Conservation (phyloP, 2,888 invertebrate genomes). For the Tenthredo amoena region DNA sequence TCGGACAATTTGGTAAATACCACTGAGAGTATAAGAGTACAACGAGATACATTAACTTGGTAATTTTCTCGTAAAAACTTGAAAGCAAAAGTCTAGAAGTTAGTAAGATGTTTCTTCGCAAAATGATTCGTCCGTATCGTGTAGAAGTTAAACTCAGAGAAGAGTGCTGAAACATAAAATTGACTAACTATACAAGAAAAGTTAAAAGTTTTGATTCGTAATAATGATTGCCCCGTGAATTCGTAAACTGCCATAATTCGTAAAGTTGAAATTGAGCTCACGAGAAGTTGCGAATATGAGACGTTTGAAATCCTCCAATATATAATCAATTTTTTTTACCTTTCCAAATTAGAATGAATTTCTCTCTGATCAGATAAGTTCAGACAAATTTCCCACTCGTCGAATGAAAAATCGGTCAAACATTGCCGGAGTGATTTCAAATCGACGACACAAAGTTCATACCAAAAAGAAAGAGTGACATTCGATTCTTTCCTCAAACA, state of each 20-base stretch:
- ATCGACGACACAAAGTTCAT: not conserved
- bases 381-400: not conserved
- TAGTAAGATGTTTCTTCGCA: not conserved
- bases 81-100: slow-evolving; percentile 1
- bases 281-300: not conserved
- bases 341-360: not conserved
- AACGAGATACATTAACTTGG: not conserved
- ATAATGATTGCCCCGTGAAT: slow-evolving; percentile 30
- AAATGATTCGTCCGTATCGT: slow-evolving; percentile 20
- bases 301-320: not conserved
- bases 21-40: not conserved
- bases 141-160: not conserved
- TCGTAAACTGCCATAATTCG: not conserved
- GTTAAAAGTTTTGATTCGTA: slow-evolving; percentile 41
- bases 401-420: not conserved
- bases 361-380: not conserved
- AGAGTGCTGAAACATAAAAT: slow-evolving; percentile 24
- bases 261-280: slow-evolving; percentile 21
- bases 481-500: not conserved
- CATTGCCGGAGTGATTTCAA: not conserved
- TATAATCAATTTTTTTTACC: not conserved
- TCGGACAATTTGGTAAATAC: not conserved
- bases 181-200: slow-evolving; percentile 34
- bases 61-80: slow-evolving; percentile 40
- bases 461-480: not conserved